These are phyloP conservation scores for Chlamydotis undulata DNA, from an alignment of 2,113 vertebrate species.

Conservation along the genomic window DNA sequence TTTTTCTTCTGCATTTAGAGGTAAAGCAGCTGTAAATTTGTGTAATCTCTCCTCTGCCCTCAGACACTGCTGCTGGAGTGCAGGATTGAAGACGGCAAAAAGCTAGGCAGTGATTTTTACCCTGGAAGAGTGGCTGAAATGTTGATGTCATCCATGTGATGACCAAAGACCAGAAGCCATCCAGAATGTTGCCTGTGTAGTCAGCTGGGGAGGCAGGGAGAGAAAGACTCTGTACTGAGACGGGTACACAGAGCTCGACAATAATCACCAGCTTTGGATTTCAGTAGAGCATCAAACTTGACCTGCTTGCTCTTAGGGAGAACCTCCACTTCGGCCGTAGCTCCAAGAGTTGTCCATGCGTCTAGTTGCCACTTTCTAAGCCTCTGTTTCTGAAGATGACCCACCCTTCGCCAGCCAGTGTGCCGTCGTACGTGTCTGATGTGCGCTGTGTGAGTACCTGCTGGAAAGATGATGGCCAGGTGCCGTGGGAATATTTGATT, in stretches of 20 bases:
- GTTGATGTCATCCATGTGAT: neutral
- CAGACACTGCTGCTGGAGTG: neutral
- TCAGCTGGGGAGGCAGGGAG: too few species aligned
- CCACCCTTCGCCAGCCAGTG: neutral
- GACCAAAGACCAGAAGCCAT: neutral
- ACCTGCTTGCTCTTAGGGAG: neutral
- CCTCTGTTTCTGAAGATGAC: neutral
- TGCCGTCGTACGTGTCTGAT: fast-evolving
- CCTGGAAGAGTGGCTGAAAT: neutral
- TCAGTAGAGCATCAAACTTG: neutral
- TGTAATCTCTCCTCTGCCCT: neutral
- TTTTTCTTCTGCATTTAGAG: neutral
- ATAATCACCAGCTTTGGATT: neutral
- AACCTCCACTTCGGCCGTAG: fast-evolving
- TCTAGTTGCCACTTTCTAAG: neutral
- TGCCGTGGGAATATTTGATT: neutral
- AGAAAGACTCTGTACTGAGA: neutral
- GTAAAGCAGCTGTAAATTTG: neutral
- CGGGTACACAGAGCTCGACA: neutral
- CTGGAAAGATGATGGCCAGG: neutral
- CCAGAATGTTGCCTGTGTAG: neutral
- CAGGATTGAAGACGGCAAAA: neutral
- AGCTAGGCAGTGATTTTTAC: neutral
- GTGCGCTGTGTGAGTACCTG: fast-evolving
- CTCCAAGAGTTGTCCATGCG: neutral